phyloP scores from a whole-genome alignment of 1,140 invertebrate species.

The Hycleus phaleratus region DNA sequence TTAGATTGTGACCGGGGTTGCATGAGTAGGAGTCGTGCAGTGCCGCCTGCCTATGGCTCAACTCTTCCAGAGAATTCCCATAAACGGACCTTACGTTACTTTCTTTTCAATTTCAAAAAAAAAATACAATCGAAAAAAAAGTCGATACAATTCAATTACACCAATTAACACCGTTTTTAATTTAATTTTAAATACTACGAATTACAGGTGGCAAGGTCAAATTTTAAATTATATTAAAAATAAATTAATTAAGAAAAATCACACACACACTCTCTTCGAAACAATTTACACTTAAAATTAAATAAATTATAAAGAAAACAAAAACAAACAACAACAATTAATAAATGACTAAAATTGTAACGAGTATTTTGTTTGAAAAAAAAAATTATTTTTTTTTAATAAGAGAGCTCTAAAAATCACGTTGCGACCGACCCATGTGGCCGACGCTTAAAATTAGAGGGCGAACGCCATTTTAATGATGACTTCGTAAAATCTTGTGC shows the following conservation, averaged over 20 bases:
- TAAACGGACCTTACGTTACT: constrained; percentile 18
- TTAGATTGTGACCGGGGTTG: constrained; percentile 24
- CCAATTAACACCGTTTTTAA: neutral
- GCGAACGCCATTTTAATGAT: constrained; percentile 31
- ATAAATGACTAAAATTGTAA: constrained; percentile 3
- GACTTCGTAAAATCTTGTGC: constrained; percentile 19
- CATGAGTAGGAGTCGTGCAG: constrained; percentile 21
- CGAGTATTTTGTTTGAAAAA: neutral
- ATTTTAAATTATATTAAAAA: neutral
- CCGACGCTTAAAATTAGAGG: constrained; percentile 35
- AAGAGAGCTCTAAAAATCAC: constrained; percentile 21
- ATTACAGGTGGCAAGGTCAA: neutral
- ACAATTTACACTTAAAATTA: neutral
- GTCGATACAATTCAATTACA: neutral
- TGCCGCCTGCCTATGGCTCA: too few relatives aligned
- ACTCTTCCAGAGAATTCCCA: constrained; percentile 15
- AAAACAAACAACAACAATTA: constrained; percentile 1
- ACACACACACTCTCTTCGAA: too few relatives aligned
- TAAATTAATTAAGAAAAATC: neutral
- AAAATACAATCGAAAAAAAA: neutral
- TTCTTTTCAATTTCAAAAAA: neutral
- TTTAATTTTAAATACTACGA: neutral
- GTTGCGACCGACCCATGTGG: constrained; percentile 41
- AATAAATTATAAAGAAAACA: constrained; percentile 1
- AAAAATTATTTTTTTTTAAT: too few relatives aligned